A percentile compares a stretch with the other conserved stretches of the same genome.
Conservation (phyloP, 2,797 vertebrate genomes). For the Antrozous pallidus region DNA sequence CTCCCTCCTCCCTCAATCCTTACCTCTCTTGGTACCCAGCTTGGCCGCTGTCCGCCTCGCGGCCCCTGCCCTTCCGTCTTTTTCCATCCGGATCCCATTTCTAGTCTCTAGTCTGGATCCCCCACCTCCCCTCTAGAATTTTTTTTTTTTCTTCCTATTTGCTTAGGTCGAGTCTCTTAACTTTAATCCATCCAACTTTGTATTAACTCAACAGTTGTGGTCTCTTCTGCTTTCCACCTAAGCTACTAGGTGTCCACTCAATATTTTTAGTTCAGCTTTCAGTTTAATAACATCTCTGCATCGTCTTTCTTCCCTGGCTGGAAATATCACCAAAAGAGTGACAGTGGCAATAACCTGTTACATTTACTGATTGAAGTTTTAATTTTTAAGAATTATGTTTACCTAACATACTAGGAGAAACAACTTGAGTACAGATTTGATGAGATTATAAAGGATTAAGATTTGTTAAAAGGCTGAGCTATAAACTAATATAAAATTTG, state of each 20-base stretch:
- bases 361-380: neutral
- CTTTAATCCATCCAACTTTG: neutral
- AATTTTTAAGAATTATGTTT: constrained; percentile 17
- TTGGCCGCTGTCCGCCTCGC: neutral
- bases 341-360: neutral
- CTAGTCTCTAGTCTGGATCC: neutral
- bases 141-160: neutral
- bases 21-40: neutral
- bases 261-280: neutral
- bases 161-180: neutral
- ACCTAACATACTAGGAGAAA: neutral
- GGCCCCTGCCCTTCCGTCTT: neutral
- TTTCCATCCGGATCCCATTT: neutral
- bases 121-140: neutral
- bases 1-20: neutral
- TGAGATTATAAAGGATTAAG: neutral
- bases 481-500: neutral
- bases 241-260: neutral
- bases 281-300: constrained; percentile 5
- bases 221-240: neutral
- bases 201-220: neutral
- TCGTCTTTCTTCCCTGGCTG: neutral
- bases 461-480: constrained; percentile 6
- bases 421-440: neutral
- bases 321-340: constrained; percentile 13